Evolutionary conservation across 2,113 vertebrate species (phyloP), one percentile per base, ranked within the genome.

Genomic region (Engystomops pustulosus): DNA sequence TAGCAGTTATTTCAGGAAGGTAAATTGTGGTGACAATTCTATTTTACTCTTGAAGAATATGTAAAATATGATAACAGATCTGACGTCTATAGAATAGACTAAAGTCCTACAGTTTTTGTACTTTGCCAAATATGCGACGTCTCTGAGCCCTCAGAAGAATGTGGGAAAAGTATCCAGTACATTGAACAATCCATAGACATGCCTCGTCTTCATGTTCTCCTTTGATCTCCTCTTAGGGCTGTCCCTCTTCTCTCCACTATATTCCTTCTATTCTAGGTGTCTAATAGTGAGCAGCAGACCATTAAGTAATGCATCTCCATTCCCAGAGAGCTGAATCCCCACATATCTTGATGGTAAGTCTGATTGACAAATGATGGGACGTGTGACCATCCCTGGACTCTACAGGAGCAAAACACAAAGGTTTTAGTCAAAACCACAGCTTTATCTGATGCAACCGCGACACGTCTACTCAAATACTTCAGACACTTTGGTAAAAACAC

Each of bases 201-300:
- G 3, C 58, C 65, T 30, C 25, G 38, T 23, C 45, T 20, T 30
- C 47, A 41, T 38, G 14, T 34, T 36, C n/a, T 53, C 23, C 82
- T 84, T 84, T 83, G 71, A 83, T 84, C 45, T 78, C 44, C 15
- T 68, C 51, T 77, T 62, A 84, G 25, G 44, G 45, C 58, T 30
- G 45, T 36, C 51, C 44, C 20, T 67, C 18, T 32, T 45, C 49
- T 55, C 58, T 34, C 51, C 32, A 86, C 85, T 86, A 85, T 79
- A 27, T 30, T 79, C 47, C 70, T 58, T 79, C 72, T 85, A 78
- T 84, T 68, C 10, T 85, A 79, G 45, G 75, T 78, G 74, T 58
- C 83, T 17, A 36, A 70, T 83, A 55, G 75, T 58, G 62, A 85
- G 83, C 83, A 85, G 83, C 6, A 79, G 75, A 84, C 81, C 83